phyloP scores from a whole-genome alignment of 2,888 invertebrate species.

The Vandiemenella viatica region DNA sequence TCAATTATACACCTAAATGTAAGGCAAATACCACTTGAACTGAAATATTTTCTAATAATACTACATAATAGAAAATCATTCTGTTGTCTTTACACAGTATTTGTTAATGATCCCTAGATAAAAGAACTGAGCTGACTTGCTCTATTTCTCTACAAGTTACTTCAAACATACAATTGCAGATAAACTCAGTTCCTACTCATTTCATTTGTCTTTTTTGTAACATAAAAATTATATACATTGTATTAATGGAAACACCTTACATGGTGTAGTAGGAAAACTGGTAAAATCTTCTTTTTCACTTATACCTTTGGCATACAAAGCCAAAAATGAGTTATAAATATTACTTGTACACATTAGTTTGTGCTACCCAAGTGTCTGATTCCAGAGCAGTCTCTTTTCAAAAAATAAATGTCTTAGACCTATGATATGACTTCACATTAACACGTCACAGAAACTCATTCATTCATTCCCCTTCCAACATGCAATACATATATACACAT shows the following conservation, averaged over 20 bases:
- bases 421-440: background rate
- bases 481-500: background rate
- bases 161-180: no score
- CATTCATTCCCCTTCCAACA: background rate
- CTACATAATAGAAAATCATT: constrained; percentile 12
- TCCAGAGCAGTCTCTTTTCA: background rate
- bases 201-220: no score
- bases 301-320: no score
- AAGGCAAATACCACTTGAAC: constrained; percentile 10
- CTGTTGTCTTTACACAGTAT: constrained; percentile 7
- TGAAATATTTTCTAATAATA: constrained; percentile 14
- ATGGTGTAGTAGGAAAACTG: no score
- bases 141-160: no score
- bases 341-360: no score
- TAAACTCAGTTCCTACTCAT: no score
- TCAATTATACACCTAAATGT: constrained; percentile 7
- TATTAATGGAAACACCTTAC: no score
- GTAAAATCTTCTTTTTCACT: no score
- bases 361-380: background rate
- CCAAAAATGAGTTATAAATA: no score
- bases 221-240: no score
- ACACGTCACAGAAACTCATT: background rate
- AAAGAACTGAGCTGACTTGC: no score
- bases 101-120: constrained; percentile 8
- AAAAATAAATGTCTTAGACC: background rate